Evolutionary conservation across 2,888 invertebrate species (phyloP).

Genomic region (Coelinius sp.): DNA sequence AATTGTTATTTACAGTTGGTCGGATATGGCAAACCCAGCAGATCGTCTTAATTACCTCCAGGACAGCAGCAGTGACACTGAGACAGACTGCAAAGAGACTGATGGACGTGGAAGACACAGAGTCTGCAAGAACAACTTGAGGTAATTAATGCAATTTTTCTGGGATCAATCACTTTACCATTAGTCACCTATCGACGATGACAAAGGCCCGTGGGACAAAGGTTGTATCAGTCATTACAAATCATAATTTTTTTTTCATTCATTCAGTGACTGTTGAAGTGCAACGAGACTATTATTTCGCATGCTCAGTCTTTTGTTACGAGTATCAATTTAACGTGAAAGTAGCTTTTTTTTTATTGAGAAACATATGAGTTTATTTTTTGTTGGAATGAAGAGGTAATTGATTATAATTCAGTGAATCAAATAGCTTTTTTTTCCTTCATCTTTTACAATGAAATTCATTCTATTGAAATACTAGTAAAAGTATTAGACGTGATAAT

Average conservation of each 20-base stretch:
- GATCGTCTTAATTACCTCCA: conserved; percentile 69
- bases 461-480: too few species aligned
- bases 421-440: too few species aligned
- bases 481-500: too few species aligned
- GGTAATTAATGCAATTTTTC: conserved; percentile 69
- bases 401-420: neutral
- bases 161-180: neutral
- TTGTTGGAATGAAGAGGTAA: neutral
- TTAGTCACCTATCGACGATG: neutral
- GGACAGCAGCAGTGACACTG: conserved; percentile 89
- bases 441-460: too few species aligned
- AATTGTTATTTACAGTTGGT: conserved; percentile 56
- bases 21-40: conserved; percentile 67
- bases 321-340: neutral
- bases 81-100: conserved; percentile 81
- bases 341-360: neutral
- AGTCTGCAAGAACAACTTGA: conserved; percentile 80
- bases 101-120: conserved; percentile 78
- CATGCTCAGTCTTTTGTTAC: neutral
- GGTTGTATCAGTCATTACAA: conserved; percentile 5
- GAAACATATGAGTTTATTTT: neutral
- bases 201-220: neutral
- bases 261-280: neutral
- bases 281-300: neutral
- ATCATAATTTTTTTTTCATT: conserved; percentile 1